These are phyloP conservation scores for Drosophila truncata DNA, from an alignment of 1,140 invertebrate species.

Conservation along the genomic window DNA sequence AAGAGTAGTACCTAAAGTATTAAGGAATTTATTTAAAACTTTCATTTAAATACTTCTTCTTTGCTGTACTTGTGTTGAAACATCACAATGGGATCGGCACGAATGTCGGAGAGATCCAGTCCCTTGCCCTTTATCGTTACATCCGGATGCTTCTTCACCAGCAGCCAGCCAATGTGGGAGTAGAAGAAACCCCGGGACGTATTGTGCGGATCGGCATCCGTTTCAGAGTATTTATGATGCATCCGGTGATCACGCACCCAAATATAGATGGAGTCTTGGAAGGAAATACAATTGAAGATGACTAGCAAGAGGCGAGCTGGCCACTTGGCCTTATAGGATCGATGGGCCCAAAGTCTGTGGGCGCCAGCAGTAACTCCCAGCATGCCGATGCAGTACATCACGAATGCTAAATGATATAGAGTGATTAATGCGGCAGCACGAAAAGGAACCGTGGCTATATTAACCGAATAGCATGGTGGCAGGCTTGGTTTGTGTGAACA, in stretches of 20 bases:
- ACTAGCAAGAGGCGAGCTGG: conserved; percentile 92
- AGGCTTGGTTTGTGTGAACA: not conserved
- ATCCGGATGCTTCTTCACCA: conserved; percentile 96
- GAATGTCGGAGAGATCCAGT: conserved; percentile 95
- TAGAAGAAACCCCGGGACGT: conserved; percentile 98
- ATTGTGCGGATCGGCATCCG: conserved; percentile 98
- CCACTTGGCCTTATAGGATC: conserved; percentile 96
- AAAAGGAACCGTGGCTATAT: not conserved
- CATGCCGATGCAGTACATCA: conserved; percentile 89
- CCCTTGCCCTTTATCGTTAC: conserved; percentile 94
- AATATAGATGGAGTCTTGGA: conserved; percentile 96
- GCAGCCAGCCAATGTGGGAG: conserved; percentile 97
- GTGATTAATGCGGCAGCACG: conserved; percentile 73
- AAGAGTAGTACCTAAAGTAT: not conserved
- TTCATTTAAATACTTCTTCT: too few relatives aligned
- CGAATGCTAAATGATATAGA: conserved; percentile 87
- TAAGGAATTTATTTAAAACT: too few relatives aligned
- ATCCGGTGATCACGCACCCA: conserved; percentile 98
- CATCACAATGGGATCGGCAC: conserved; percentile 92
- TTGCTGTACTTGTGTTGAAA: conserved; percentile 95
- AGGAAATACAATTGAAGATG: conserved; percentile 93
- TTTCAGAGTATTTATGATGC: conserved; percentile 98
- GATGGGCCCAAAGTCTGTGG: conserved; percentile 97
- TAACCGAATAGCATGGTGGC: conserved; percentile 1
- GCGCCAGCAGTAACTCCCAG: conserved; percentile 96